Percentiles rank a stretch among this genome's conserved stretches.
Evolutionary conservation across 2,113 vertebrate species (phyloP).

Genomic region (Triplophysa dalaica): DNA sequence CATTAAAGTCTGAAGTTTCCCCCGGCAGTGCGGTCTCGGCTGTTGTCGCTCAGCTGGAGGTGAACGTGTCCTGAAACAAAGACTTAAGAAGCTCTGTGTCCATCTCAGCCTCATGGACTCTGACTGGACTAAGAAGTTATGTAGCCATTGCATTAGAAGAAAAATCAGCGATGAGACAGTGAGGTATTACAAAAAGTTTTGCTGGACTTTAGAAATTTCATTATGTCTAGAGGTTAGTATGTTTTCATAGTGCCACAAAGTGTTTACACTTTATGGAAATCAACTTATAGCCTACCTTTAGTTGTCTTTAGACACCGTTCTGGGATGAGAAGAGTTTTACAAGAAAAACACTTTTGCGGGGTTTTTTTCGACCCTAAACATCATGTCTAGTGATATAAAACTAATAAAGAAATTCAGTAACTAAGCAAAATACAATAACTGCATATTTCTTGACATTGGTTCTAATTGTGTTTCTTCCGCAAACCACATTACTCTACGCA

Average conservation of each 20-base stretch:
- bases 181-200: conserved; percentile 1
- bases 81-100: not conserved
- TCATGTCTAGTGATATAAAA: not conserved
- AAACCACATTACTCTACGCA: no score
- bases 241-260: not conserved
- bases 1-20: conserved; percentile 63
- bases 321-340: no score
- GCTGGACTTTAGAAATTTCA: not conserved
- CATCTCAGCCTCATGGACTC: not conserved
- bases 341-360: no score
- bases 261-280: no score
- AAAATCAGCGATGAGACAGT: not conserved
- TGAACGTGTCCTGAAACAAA: conserved; percentile 41
- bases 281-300: no score
- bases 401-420: not conserved
- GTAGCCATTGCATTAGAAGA: conserved; percentile 3
- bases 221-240: not conserved
- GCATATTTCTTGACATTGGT: no score
- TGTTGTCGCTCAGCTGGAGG: conserved; percentile 47
- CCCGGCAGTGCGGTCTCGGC: conserved; percentile 12
- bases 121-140: not conserved
- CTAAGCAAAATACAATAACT: no score
- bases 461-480: no score
- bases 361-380: no score
- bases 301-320: no score